Percentiles rank a stretch among this genome's conserved stretches.
Evolutionary conservation across 1,140 invertebrate genomes (phyloP).

Genomic region (Zaprionus gabonicus): DNA sequence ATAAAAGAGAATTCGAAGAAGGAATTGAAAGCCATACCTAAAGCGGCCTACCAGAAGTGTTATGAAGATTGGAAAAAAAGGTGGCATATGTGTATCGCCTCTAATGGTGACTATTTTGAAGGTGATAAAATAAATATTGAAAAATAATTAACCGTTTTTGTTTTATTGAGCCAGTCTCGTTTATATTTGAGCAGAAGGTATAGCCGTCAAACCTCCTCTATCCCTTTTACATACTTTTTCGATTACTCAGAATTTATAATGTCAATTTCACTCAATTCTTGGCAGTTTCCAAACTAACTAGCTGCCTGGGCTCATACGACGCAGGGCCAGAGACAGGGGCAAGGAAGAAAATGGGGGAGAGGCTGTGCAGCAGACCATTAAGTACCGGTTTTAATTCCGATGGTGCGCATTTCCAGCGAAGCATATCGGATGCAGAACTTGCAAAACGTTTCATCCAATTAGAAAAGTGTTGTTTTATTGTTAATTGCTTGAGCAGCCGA

Average conservation of each 20-base stretch:
- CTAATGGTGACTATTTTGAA: no score
- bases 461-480: constrained; percentile 80
- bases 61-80: no score
- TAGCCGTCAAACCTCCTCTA: background rate
- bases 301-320: background rate
- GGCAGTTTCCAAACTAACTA: constrained; percentile 5
- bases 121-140: no score
- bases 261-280: background rate
- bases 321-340: background rate
- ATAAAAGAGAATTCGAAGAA: no score
- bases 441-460: constrained; percentile 81
- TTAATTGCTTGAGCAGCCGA: constrained; percentile 65
- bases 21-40: no score
- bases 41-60: no score
- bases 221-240: background rate
- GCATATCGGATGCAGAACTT: constrained; percentile 76
- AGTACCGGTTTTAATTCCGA: constrained; percentile 44
- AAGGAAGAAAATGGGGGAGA: no score
- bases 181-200: no score
- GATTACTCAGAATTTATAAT: constrained; percentile 1
- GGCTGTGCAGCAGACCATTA: constrained; percentile 11
- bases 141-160: no score
- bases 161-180: no score
- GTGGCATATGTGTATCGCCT: no score
- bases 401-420: constrained; percentile 46